Percentiles rank a stretch among this genome's conserved stretches.
Conservation (phyloP, 2,797 vertebrate species). For the Anguilla obscura region DNA sequence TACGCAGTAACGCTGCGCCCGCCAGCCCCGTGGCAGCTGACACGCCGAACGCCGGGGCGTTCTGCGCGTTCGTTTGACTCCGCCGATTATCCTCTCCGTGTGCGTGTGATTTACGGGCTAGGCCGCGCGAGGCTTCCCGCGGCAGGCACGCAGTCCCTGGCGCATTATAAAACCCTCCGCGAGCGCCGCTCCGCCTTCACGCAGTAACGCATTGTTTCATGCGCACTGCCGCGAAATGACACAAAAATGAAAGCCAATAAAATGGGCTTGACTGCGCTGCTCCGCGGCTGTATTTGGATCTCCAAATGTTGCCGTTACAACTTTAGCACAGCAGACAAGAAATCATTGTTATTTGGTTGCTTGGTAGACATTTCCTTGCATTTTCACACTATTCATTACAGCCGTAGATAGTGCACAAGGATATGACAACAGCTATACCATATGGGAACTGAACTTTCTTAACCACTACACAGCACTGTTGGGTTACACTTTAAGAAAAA, state of each 20-base stretch:
- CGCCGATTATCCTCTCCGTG: background rate
- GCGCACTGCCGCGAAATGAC: background rate
- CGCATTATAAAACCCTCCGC: background rate
- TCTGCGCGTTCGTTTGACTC: constrained; percentile 1
- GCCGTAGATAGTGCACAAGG: background rate
- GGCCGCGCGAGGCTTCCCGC: background rate
- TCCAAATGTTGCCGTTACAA: background rate
- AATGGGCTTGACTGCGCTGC: background rate
- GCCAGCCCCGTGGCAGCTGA: background rate
- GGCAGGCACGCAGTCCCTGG: background rate
- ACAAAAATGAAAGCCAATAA: background rate
- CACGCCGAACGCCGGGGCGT: background rate
- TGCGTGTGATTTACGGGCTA: background rate
- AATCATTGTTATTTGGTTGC: constrained; percentile 10
- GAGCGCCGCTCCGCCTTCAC: background rate
- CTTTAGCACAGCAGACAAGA: background rate
- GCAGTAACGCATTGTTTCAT: background rate
- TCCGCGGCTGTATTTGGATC: background rate
- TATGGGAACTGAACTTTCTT: background rate
- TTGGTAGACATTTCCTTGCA: background rate
- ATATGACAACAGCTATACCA: background rate
- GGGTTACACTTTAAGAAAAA: background rate
- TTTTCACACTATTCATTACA: background rate
- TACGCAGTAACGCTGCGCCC: background rate
- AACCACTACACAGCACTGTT: background rate